These are phyloP conservation scores for Willisornis vidua DNA, from an alignment of 2,113 vertebrate species.

Conservation along the genomic window DNA sequence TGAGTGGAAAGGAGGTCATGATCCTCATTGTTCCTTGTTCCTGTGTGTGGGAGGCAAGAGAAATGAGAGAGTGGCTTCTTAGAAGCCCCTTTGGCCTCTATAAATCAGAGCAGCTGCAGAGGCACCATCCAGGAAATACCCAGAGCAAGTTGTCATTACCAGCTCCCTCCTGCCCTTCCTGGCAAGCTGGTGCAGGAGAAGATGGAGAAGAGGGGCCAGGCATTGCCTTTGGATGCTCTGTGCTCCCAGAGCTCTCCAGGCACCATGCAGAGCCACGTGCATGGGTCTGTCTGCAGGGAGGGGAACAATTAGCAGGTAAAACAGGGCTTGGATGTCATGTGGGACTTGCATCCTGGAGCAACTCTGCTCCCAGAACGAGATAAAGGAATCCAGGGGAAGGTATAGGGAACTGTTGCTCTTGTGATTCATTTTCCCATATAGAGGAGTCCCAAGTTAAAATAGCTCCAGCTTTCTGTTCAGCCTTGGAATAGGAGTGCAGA, in stretches of 20 bases:
- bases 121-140: not conserved
- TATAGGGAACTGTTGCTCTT: not conserved
- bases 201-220: not conserved
- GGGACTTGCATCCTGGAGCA: not conserved
- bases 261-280: not conserved
- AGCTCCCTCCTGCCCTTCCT: not conserved
- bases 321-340: not conserved
- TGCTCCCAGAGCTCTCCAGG: not conserved
- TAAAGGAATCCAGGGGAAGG: not conserved
- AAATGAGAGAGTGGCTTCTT: not conserved
- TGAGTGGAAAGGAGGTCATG: not conserved
- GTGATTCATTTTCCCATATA: not conserved
- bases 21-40: constrained; percentile 4
- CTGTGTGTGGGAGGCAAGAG: not conserved
- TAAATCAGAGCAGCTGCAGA: not conserved
- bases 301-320: accelerated
- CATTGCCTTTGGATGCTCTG: accelerated
- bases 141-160: not conserved
- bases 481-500: accelerated
- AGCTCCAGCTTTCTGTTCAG: not conserved
- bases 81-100: not conserved
- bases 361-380: not conserved
- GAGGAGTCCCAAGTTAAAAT: not conserved
- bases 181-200: accelerated
- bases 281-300: not conserved